phyloP scores from a whole-genome alignment of 2,888 invertebrate genomes.

The Leistus spinibarbis region DNA sequence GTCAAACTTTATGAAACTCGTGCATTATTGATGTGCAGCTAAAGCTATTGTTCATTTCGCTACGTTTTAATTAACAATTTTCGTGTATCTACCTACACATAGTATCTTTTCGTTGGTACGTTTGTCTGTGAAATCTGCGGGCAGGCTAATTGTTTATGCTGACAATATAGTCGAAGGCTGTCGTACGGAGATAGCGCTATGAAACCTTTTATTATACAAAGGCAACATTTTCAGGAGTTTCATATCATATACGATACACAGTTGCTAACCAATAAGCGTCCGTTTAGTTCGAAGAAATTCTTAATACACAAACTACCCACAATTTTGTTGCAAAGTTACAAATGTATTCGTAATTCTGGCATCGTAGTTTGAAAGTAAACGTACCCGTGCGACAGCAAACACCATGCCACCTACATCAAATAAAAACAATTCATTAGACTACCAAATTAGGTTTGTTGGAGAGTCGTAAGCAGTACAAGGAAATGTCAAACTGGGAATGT shows the following conservation, averaged over 20 bases:
- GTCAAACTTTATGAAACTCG: background rate
- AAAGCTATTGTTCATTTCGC: background rate
- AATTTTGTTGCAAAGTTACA: background rate
- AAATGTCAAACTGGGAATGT: conserved; percentile 10
- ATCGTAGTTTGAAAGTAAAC: no score
- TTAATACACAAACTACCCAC: background rate
- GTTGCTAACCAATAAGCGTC: no score
- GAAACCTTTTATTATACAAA: no score
- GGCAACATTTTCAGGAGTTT: no score
- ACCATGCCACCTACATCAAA: background rate
- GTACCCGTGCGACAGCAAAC: background rate
- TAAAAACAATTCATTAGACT: conserved; percentile 9
- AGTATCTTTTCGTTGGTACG: no score
- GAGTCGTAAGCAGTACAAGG: background rate
- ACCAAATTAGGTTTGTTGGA: conserved; percentile 3
- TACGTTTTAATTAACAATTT: background rate
- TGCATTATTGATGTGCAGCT: background rate
- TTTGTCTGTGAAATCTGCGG: no score
- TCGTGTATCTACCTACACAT: no score
- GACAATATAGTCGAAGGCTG: no score
- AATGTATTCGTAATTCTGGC: background rate
- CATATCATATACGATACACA: no score
- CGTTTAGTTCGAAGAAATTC: no score
- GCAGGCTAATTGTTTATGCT: no score
- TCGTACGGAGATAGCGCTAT: no score